Conservation (phyloP, 2,888 invertebrate species). For the Parnassius smintheus region DNA sequence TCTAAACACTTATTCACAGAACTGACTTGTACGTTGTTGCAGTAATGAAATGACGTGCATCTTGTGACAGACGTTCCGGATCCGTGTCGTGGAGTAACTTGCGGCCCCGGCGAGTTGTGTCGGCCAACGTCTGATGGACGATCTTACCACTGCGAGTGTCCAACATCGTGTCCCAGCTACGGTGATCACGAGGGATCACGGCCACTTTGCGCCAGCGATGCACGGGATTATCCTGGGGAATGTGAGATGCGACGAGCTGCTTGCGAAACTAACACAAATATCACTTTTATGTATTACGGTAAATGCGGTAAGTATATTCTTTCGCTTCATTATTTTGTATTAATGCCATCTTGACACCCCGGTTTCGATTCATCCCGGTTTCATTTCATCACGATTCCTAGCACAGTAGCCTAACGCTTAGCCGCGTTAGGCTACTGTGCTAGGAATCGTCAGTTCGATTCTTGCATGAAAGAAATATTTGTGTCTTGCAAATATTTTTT, state of each 20-base stretch:
- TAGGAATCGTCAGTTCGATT: too few relatives aligned
- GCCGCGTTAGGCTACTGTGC: too few relatives aligned
- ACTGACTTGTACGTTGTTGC: constrained; percentile 36
- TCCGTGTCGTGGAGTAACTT: constrained; percentile 88
- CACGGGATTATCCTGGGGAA: constrained; percentile 90
- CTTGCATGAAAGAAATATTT: too few relatives aligned
- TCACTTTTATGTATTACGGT: constrained; percentile 90
- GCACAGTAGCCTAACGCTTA: too few relatives aligned
- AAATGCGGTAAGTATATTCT: constrained; percentile 88
- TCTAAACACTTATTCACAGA: constrained; percentile 27
- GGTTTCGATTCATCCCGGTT: too few relatives aligned
- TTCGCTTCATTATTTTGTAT: too few relatives aligned
- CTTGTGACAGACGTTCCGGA: constrained; percentile 79
- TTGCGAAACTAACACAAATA: constrained; percentile 87
- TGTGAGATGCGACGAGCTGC: constrained; percentile 92
- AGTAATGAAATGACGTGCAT: constrained; percentile 33
- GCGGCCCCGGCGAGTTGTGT: constrained; percentile 91
- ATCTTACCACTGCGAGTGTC: constrained; percentile 88
- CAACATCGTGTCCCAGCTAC: constrained; percentile 88
- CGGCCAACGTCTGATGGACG: constrained; percentile 84
- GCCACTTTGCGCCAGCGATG: constrained; percentile 92
- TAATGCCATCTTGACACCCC: too few relatives aligned
- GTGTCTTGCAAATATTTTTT: too few relatives aligned
- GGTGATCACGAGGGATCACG: constrained; percentile 90
- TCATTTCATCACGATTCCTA: too few relatives aligned